phyloP scores from a whole-genome alignment of 1,140 invertebrate genomes.

The Musca domestica region DNA sequence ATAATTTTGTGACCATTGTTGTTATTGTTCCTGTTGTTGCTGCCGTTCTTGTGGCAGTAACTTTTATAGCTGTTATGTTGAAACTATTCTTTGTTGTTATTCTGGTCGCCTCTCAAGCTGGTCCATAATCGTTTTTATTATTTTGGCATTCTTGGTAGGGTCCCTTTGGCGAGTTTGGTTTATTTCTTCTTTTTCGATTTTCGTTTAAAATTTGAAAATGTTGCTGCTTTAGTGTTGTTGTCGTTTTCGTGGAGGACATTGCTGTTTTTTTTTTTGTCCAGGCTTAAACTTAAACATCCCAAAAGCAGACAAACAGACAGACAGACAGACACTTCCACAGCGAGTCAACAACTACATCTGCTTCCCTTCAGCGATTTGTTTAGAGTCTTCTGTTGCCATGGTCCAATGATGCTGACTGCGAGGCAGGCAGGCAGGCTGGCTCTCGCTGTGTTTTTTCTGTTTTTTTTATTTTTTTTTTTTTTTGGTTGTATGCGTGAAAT shows the following conservation, averaged over 20 bases:
- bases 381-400: not conserved
- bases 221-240: not conserved
- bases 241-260: no score
- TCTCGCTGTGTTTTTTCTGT: not conserved
- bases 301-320: no score
- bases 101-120: no score
- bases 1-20: not conserved
- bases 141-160: constrained; percentile 17
- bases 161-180: constrained; percentile 12
- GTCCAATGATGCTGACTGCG: not conserved
- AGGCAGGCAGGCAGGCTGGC: no score
- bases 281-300: no score
- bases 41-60: not conserved
- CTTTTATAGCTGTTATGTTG: no score
- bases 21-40: not conserved
- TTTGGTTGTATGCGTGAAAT: constrained; percentile 21
- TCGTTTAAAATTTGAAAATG: not conserved
- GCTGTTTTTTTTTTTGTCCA: no score
- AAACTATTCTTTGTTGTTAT: no score
- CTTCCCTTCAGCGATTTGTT: not conserved
- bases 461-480: not conserved
- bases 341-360: not conserved
- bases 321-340: no score
- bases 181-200: no score
- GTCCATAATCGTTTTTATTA: constrained; percentile 17